Evolutionary conservation across 2,113 vertebrate species (phyloP), one percentile per base, ranked within the genome.

Genomic region (Xiphorhynchus elegans): DNA sequence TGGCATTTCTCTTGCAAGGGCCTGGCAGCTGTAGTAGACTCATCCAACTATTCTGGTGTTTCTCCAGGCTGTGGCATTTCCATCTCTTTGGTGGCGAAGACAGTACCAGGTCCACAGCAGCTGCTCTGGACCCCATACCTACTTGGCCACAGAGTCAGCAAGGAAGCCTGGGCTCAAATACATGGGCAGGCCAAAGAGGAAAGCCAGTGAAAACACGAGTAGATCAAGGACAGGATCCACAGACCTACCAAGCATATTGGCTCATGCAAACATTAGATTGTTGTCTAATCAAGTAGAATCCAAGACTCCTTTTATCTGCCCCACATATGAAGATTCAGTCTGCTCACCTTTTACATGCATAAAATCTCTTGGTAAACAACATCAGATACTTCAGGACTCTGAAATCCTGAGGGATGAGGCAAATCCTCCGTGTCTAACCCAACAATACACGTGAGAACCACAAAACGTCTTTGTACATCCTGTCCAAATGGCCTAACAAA

Each of bases 1-100:
- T 8, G 56, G 40, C 26, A 49, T 13, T 69, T 49, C 67, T 86
- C 84, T 52, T 74, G 55, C 46, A 75, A 47, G 56, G 47, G 20
- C 40, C n/a, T 0, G 0, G 37, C 8, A 47, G 62, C 17, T 5
- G 1, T 66, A 83, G 29, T 4, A 2, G 21, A 17, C 50, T 62
- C 56, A 9, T 82, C 33, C 56, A 29, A n/a, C 52, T 37, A 42
- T 52, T 67, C 26, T 20, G 17, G 13, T 53, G 37, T 39, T 78
- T 40, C 58, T 62, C 26, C 26, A 58, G 31, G 52, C 58, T 58
- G 37, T 70, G 52, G 26, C 6, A 16, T 56, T 55, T 85, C 35
- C 13, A 5, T 33, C 24, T 72, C 73, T 44, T 35, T 35, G 18
- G 42, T 18, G 6, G 23, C 24, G 46, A 78, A 33, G 35, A 50